Evolutionary conservation across 2,113 vertebrate species (phyloP), one percentile per base, ranked within the genome.

Genomic region (Danionella cerebrum): DNA sequence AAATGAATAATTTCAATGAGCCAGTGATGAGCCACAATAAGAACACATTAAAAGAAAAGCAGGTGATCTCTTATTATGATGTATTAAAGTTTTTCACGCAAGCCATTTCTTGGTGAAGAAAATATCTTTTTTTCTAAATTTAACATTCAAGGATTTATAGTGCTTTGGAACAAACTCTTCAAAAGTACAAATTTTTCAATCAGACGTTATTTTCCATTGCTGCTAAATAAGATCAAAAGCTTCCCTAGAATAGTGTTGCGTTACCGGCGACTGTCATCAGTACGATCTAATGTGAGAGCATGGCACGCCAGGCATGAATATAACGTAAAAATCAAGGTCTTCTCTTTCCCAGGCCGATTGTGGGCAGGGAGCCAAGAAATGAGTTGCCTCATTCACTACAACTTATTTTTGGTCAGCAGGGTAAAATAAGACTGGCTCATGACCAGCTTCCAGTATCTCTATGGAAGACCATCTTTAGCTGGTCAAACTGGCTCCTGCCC

Each of bases 401-500:
- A 62, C 77, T 55, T 86, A 89, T 87, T 86, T 87, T 87, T 85
- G 86, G 84, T 70, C 64, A 58, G 66, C 78, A 76, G 69, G 67
- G 83, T 86, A 84, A 88, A 82, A 80, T 68, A 54, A 82, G 64
- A 83, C 58, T 89, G 87, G 88, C 84, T 78, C 68, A 58, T 59
- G 73, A 82, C 81, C 84, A 87, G 84, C 79, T 79, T 41, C 9
- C 60, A 89, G 89, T 84, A 98, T 94, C 91, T 98, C 92, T 36
- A 44, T 33, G 54, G 44, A 74, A 29, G 52, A 38, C 39, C 60
- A 57, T 70, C 67, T 71, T 47, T 67, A 64, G 60, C 64, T 22
- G 21, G 51, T 55, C 55, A 25, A 21, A 64, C 73, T 71, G 64
- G 64, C 73, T 60, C 35, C 50, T 48, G 36, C 67, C 64, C 29